phyloP scores from a whole-genome alignment of 1,140 invertebrate genomes.

The Rhyacophila brunnea region DNA sequence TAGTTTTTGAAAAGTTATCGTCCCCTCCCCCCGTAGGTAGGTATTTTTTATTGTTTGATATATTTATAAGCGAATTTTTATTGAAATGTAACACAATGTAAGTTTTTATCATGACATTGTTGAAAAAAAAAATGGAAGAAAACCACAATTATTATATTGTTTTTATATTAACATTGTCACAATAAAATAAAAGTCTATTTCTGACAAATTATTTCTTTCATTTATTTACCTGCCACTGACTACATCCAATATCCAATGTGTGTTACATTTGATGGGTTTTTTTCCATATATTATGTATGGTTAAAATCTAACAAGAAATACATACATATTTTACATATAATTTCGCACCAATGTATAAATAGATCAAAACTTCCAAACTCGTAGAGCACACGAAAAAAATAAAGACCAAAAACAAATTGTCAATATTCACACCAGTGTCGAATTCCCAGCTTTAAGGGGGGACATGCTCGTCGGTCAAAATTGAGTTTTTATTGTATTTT shows the following conservation, averaged over 20 bases:
- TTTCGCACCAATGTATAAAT: too few relatives aligned
- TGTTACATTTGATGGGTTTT: not conserved
- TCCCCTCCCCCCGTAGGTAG: not conserved
- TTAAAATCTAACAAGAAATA: not conserved
- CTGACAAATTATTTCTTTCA: constrained; percentile 14
- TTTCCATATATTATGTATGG: not conserved
- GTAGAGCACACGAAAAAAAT: too few relatives aligned
- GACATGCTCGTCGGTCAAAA: too few relatives aligned
- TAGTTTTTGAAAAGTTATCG: not conserved
- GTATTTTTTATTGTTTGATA: constrained; percentile 18
- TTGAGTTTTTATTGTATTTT: too few relatives aligned
- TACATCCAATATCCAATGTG: not conserved
- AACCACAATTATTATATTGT: constrained; percentile 14
- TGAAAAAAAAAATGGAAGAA: constrained; percentile 12
- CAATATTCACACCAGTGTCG: too few relatives aligned
- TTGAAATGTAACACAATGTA: constrained; percentile 12
- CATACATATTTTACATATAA: not conserved
- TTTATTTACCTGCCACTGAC: too few relatives aligned
- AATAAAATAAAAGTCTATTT: constrained; percentile 25
- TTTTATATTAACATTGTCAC: constrained; percentile 28
- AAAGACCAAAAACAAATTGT: too few relatives aligned
- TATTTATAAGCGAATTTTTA: constrained; percentile 25
- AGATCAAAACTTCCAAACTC: not conserved
- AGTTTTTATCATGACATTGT: constrained; percentile 28
- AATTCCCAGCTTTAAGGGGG: too few relatives aligned